Evolutionary conservation across 2,888 invertebrate genomes (phyloP), one percentile per base, ranked within the genome.

Genomic region (Epirrhoe tristata): DNA sequence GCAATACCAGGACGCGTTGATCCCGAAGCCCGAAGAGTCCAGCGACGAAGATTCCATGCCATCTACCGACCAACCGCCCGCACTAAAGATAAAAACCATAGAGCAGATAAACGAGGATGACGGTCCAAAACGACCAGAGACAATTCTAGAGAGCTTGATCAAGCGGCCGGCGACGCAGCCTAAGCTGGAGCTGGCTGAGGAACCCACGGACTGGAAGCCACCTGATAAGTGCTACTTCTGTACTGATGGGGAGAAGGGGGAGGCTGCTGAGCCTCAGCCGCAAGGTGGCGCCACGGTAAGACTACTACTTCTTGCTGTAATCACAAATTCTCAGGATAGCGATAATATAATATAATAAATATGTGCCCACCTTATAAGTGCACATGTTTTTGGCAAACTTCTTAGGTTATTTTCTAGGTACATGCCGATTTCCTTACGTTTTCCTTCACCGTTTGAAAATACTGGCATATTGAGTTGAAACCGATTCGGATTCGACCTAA

Each of bases 161-260:
- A 94, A 94, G 80, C 77, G 93, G 75, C 92, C 91, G 8, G 90
- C 91, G 10, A 92, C 92, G 31, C 91, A 92, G 74, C 93, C 92
- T 43, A 93, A 92, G 73, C 71, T 93, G 75, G 92, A 91, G 68
- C 68, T 86, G 67, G 72, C 84, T 32, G 93, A 91, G 72, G 91
- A 91, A 71, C 95, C 95, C 58, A 87, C 94, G 84, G 97, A 97
- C 88, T 97, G 97, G 97, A 96, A 96, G 88, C 97, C 97, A 79
- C 94, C 96, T 87, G 96, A 96, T 88, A 97, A 97, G 94, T 97
- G 97, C 92, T 96, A 96, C 94, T 97, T 97, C 92, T 97, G 97
- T 91, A 96, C 91, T 75, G 93, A 93, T 81, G 93, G 90, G 68
- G 90, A 90, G 5, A 70, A 73, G 67, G 77, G 84, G 59, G 89